Conservation (phyloP, 1,140 invertebrate species). For the Goniozus legneri region DNA sequence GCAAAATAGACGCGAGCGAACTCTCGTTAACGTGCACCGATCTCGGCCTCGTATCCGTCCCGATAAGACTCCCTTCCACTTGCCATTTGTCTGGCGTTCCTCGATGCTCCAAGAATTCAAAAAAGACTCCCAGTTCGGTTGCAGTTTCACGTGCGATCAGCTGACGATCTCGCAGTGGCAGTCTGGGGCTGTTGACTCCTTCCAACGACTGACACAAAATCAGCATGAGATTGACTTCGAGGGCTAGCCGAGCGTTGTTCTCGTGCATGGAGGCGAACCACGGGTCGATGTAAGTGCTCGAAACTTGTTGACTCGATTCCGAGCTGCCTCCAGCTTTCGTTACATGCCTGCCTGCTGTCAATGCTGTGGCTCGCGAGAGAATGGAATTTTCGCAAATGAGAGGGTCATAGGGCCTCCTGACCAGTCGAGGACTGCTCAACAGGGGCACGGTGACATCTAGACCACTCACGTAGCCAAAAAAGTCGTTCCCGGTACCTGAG, state of each 20-base stretch:
- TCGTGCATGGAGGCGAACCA: conserved; percentile 53
- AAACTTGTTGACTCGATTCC: conserved; percentile 13
- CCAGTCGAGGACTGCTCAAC: conserved; percentile 41
- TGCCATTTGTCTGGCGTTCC: conserved; percentile 26
- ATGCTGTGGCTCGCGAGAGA: conserved; percentile 40
- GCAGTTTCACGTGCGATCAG: conserved; percentile 50
- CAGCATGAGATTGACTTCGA: conserved; percentile 48
- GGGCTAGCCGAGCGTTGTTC: conserved; percentile 46
- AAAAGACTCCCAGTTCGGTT: conserved; percentile 47
- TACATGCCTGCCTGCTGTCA: conserved; percentile 34
- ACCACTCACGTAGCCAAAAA: conserved; percentile 38
- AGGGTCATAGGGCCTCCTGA: conserved; percentile 48
- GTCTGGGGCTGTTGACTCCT: conserved; percentile 45
- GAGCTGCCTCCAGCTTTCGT: conserved; percentile 25
- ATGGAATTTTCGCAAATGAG: conserved; percentile 52
- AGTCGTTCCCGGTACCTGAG: conserved; percentile 20
- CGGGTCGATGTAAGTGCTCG: conserved; percentile 35
- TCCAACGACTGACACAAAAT: conserved; percentile 48
- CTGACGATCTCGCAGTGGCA: conserved; percentile 46
- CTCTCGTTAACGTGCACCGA: conserved; percentile 24
- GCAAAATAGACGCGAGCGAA: conserved; percentile 16
- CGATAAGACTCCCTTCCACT: conserved; percentile 32
- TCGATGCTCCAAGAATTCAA: conserved; percentile 47
- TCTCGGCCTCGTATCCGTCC: conserved; percentile 28
- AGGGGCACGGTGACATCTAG: conserved; percentile 43